A percentile compares a stretch with the other conserved stretches of the same genome.
These are phyloP conservation scores for Notocelia uddmanniana DNA, from an alignment of 2,888 invertebrate genomes.

Conservation along the genomic window DNA sequence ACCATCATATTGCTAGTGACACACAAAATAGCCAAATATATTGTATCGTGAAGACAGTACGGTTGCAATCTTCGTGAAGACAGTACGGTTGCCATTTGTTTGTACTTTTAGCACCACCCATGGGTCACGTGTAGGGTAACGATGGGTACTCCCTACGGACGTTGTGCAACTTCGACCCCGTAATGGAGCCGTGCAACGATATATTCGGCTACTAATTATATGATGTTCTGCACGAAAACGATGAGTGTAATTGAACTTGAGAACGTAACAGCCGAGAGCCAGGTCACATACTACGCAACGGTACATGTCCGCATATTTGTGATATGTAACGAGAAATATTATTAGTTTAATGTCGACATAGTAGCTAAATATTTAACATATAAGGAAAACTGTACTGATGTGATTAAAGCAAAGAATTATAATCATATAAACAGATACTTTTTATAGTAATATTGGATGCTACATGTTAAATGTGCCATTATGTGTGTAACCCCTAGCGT, in stretches of 20 bases:
- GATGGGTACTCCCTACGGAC: too few species aligned
- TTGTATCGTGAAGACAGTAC: too few species aligned
- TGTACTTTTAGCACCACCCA: too few species aligned
- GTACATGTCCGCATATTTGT: constrained; percentile 33
- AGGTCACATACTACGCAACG: constrained; percentile 19
- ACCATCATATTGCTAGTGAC: too few species aligned
- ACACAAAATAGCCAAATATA: too few species aligned
- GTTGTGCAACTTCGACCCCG: too few species aligned
- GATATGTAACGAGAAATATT: constrained; percentile 43
- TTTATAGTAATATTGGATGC: constrained; percentile 62
- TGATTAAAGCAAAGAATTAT: constrained; percentile 78
- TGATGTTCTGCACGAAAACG: not conserved
- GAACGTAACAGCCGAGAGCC: not conserved
- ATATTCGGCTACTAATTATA: too few species aligned
- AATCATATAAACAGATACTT: constrained; percentile 46
- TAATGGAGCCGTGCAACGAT: too few species aligned
- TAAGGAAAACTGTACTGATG: constrained; percentile 80
- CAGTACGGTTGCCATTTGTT: too few species aligned
- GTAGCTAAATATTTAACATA: constrained; percentile 60
- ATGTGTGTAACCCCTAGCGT: constrained; percentile 48
- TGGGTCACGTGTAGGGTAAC: too few species aligned
- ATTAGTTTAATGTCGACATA: constrained; percentile 48
- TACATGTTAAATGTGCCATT: constrained; percentile 81
- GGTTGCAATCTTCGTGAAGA: too few species aligned
- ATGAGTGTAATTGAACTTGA: constrained; percentile 6